Base-by-base conservation (phyloP, 2,797 vertebrate genomes). In the Scleropages formosus region DNA sequence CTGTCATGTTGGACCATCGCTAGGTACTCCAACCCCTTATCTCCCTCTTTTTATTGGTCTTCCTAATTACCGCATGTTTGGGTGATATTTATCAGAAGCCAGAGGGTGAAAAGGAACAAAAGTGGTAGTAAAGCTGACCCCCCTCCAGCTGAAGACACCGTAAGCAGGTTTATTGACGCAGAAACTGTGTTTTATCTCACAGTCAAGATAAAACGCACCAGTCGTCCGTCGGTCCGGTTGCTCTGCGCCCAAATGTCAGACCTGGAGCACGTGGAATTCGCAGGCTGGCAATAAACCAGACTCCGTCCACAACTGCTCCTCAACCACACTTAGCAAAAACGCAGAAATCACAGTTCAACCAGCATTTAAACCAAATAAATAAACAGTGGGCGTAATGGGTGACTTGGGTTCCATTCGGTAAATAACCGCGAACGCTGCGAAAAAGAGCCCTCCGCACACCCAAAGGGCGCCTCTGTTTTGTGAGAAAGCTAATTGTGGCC, bases 201-300 rank as follows among this genome's bases (percentile, higher is more conserved):
- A 90, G 94, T 94, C 91, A 82, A 95, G 95, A 96, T 98, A 96
- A 96, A 72, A 94, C 90, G 80, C 84, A 86, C 88, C 85, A 79
- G 82, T 78, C 89, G 88, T 87, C 92, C 90, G 87, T 80, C 53
- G 78, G 83, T 82, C 85, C 79, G 49, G 86, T 88, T 87, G 85
- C 86, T 89, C 87, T 88, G 78, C 86, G 90, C 85, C 89, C 89
- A 89, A 89, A 91, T 91, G 92, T 90, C 90, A 89, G 90, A 88
- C 87, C 92, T 92, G 90, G 89, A 88, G 89, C 87, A 88, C 83
- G 24, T 90, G 91, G 92, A 93, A 95, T 96, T 95, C 93, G 92
- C 91, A 88, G 93, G 89, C 84, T 56, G 66, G 92, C 92, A 90
- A 91, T 95, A 96, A 96, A 96, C 94, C 87, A 88, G 91, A 85